Conservation (phyloP, 1,140 invertebrate genomes). For the Chionoecetes opilio region DNA sequence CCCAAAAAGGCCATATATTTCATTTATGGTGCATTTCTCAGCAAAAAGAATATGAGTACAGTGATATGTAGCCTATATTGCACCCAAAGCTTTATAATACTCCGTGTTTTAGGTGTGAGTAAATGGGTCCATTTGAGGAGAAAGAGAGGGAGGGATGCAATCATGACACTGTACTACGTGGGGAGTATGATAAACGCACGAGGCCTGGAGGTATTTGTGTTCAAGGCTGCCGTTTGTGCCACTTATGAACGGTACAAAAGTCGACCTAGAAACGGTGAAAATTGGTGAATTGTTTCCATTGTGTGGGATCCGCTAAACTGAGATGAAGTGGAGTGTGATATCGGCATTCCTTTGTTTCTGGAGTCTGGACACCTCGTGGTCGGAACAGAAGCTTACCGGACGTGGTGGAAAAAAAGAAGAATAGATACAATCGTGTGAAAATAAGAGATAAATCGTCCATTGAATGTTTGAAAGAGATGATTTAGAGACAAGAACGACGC, state of each 20-base stretch:
- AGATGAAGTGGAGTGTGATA: not conserved
- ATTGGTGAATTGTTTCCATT: not conserved
- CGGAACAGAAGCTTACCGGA: not conserved
- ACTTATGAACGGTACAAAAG: not conserved
- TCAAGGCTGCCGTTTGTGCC: not conserved
- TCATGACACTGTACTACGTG: too few relatives aligned
- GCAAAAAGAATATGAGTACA: too few relatives aligned
- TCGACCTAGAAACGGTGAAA: not conserved
- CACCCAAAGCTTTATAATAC: too few relatives aligned
- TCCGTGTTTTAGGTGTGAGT: too few relatives aligned
- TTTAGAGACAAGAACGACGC: too few relatives aligned
- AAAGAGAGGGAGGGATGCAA: too few relatives aligned
- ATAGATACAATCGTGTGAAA: not conserved
- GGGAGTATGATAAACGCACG: too few relatives aligned
- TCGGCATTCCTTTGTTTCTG: not conserved
- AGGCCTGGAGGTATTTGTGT: not conserved
- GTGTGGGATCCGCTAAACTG: not conserved
- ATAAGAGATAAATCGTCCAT: not conserved
- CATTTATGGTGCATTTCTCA: too few relatives aligned
- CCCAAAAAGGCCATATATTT: too few relatives aligned
- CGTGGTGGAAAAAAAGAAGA: not conserved
- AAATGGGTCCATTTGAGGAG: too few relatives aligned
- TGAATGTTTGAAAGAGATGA: too few relatives aligned
- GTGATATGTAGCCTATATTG: too few relatives aligned
- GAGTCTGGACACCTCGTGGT: not conserved